A percentile compares a stretch with the other conserved stretches of the same genome.
Conservation (phyloP, 2,888 invertebrate genomes). For the Empis livida region DNA sequence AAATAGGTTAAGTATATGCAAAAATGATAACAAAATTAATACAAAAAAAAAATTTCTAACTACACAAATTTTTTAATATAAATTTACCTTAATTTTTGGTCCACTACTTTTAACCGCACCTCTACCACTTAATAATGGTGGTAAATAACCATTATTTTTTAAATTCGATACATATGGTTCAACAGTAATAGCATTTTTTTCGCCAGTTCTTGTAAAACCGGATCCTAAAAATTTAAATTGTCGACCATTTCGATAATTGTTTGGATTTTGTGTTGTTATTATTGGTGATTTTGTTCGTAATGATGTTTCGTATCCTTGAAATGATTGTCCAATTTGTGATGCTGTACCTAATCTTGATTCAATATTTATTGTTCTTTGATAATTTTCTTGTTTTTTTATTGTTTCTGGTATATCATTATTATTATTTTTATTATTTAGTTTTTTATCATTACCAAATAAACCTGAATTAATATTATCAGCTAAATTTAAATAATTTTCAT, state of each 20-base stretch:
- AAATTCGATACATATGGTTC: neutral
- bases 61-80: too few relatives aligned
- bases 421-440: neutral
- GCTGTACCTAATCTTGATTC: neutral
- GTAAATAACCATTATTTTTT: neutral
- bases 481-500: neutral
- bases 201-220: neutral
- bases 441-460: neutral
- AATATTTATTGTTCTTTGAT: too few relatives aligned
- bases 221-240: conserved; percentile 4
- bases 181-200: neutral
- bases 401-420: neutral
- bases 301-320: neutral
- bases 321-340: neutral
- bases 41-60: too few relatives aligned
- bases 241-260: neutral
- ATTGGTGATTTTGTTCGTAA: neutral
- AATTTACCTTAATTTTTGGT: too few relatives aligned
- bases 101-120: too few relatives aligned
- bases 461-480: conserved; percentile 9
- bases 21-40: too few relatives aligned
- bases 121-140: neutral
- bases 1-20: too few relatives aligned
- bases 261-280: neutral
- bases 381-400: too few relatives aligned